phyloP scores from a whole-genome alignment of 2,797 vertebrate genomes.

The Onychomys arenicola region DNA sequence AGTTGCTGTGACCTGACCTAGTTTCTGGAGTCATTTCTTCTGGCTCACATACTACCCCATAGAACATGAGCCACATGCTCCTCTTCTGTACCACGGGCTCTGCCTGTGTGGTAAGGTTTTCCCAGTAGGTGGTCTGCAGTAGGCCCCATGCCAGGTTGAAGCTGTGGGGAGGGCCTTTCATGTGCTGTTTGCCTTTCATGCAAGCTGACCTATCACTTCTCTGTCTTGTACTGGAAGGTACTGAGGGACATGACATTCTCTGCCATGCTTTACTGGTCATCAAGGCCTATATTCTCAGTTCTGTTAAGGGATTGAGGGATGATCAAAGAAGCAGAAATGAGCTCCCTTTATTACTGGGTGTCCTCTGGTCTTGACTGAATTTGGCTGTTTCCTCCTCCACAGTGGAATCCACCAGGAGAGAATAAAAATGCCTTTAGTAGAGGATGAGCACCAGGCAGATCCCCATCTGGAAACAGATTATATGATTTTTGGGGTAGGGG shows the following conservation, averaged over 20 bases:
- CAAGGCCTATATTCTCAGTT: not conserved
- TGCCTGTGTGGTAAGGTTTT: not conserved
- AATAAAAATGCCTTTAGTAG: not conserved
- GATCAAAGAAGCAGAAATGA: not conserved
- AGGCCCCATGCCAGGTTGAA: not conserved
- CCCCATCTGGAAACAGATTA: not conserved
- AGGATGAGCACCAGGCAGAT: not conserved
- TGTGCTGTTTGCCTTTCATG: not conserved
- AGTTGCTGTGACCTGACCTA: conserved; percentile 17
- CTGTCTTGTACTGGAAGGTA: not conserved
- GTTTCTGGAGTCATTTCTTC: not conserved
- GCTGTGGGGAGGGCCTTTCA: not conserved
- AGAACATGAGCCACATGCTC: not conserved
- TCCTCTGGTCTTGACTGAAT: not conserved
- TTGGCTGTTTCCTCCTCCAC: not conserved
- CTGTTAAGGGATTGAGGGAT: not conserved
- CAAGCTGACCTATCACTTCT: not conserved
- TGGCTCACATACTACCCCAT: not conserved
- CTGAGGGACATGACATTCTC: not conserved
- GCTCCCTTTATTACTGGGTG: not conserved
- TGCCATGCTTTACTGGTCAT: not conserved
- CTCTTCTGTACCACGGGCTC: not conserved
- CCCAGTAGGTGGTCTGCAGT: not conserved
- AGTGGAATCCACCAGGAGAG: not conserved
- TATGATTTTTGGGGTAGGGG: not conserved